phyloP scores from a whole-genome alignment of 2,113 vertebrate species.

The Dermatemys mawii region DNA sequence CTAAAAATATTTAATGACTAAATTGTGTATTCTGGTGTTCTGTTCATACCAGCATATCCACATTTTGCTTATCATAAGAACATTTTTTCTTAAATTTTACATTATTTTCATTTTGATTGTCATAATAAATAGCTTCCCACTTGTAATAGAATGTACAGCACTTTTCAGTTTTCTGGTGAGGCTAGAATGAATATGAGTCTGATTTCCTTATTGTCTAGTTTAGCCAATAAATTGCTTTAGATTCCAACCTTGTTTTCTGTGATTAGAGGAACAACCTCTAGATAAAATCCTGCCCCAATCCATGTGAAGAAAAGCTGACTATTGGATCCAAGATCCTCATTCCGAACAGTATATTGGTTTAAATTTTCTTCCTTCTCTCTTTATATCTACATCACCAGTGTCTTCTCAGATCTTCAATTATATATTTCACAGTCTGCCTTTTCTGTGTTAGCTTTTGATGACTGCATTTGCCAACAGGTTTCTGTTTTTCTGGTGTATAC shows the following conservation, averaged over 20 bases:
- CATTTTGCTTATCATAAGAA: background rate
- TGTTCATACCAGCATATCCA: background rate
- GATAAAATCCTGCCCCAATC: background rate
- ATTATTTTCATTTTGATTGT: conserved; percentile 28
- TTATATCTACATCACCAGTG: background rate
- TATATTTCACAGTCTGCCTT: background rate
- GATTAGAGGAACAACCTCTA: conserved; percentile 11
- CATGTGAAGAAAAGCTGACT: background rate
- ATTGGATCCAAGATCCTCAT: background rate
- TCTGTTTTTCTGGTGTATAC: background rate
- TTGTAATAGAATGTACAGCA: background rate
- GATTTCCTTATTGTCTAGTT: background rate
- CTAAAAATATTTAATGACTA: background rate
- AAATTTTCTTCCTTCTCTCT: background rate
- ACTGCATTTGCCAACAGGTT: background rate
- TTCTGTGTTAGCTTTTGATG: background rate
- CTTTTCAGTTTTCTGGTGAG: conserved; percentile 4
- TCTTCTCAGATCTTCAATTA: background rate
- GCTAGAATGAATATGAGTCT: conserved; percentile 6
- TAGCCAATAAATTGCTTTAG: conserved; percentile 20
- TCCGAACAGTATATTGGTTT: background rate
- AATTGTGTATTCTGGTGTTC: background rate
- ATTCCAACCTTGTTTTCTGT: conserved; percentile 2
- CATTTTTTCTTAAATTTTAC: conserved; percentile 9
- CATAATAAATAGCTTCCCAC: conserved; percentile 18